Base-by-base conservation (phyloP, 2,888 invertebrate species). In the Phortica okadai region DNA sequence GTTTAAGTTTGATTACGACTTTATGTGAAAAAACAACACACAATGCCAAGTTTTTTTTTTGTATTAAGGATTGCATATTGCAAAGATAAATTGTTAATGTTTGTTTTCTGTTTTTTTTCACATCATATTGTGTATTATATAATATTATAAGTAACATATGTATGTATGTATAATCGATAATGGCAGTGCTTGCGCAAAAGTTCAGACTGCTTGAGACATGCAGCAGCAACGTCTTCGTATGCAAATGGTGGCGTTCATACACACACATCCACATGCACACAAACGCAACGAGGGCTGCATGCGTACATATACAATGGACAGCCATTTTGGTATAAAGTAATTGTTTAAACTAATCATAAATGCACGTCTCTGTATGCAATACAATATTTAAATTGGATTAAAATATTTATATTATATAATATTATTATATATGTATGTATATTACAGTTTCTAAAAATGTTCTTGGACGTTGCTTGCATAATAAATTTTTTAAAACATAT, bases 401-500 rank as follows among this genome's bases (percentile, higher is more conserved):
- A 83, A 83, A 56, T 79, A 77, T 66, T 11, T 11, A 77, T 84
- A 84, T 78, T 80, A 50, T 82, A 78, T 56, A 16, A 25, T 62
- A 50, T 50, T 11, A 50, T 14, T 50, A 11, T 70, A 2, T 73
- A 33, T 77, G 10, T 64, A 66, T 25, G 10, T 64, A 66, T 25
- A 66, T 21, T 10, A 8, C 42, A 58, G n/a, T 41, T 0, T 73
- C 11, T 25, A 72, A 72, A 72, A 7, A 44, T 54, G 21, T 8
- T 11, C 14, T 8, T 85, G 85, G 88, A 85, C 85, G 88, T 88
- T 88, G 85, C 80, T 85, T 88, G 85, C 88, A 88, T 85, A 88
- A 86, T 82, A 79, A 82, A 77, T 81, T 62, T 25, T 74, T 42
- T 42, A 45, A 64, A 11, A 42, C 54, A 25, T 72, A 72, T 50